These are phyloP conservation scores for Lutraria rhynchaena DNA, from an alignment of 1,140 invertebrate genomes.

Conservation along the genomic window DNA sequence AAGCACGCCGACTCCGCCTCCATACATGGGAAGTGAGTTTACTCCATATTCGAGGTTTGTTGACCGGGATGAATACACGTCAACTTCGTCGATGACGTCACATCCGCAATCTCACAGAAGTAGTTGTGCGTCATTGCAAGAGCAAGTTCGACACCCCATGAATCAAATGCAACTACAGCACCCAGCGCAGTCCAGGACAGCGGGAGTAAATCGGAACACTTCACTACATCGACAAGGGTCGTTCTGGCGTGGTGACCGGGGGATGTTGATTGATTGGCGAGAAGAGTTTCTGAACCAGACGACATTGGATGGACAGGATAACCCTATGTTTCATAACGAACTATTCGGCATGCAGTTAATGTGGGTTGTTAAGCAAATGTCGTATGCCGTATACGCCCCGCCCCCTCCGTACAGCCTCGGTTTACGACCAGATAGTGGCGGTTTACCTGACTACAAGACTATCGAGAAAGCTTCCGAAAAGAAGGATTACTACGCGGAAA, in stretches of 20 bases:
- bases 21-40: conserved; percentile 7
- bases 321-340: conserved; percentile 30
- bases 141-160: too few relatives aligned
- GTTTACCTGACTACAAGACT: not conserved
- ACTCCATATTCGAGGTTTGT: not conserved
- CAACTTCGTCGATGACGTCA: too few relatives aligned
- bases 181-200: too few relatives aligned
- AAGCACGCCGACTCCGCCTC: conserved; percentile 5
- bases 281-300: conserved; percentile 44
- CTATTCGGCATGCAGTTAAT: conserved; percentile 33
- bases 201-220: too few relatives aligned
- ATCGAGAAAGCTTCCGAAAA: conserved; percentile 3
- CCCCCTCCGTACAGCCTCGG: conserved; percentile 25
- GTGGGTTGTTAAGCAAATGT: conserved; percentile 49
- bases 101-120: too few relatives aligned
- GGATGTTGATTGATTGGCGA: conserved; percentile 23
- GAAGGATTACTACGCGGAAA: conserved; percentile 1
- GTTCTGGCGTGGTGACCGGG: not conserved
- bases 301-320: not conserved
- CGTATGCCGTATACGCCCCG: conserved; percentile 27
- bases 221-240: not conserved
- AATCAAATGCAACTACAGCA: too few relatives aligned
- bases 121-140: too few relatives aligned
- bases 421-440: not conserved
- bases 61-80: too few relatives aligned